Evolutionary conservation across 2,888 invertebrate species (phyloP).

Genomic region (Aromia moschata): DNA sequence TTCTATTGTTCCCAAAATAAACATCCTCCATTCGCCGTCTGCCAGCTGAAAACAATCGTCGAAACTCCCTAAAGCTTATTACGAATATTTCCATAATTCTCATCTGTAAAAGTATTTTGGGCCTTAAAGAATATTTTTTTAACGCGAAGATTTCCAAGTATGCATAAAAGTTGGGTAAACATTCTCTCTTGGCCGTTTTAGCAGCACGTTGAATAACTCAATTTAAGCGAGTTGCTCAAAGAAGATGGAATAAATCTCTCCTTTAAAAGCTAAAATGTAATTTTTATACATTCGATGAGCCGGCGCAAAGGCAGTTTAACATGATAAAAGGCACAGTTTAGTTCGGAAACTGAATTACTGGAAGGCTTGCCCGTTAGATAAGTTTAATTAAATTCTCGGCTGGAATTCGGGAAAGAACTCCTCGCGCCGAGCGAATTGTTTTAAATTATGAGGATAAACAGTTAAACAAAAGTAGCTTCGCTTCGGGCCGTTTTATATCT

Average conservation of each 20-base stretch:
- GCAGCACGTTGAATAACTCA: constrained; percentile 5
- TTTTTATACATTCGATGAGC: constrained; percentile 11
- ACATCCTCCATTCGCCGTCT: too few relatives aligned
- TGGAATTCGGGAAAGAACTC: too few relatives aligned
- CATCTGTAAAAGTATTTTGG: constrained; percentile 4
- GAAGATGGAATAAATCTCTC: constrained; percentile 12
- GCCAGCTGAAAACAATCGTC: too few relatives aligned
- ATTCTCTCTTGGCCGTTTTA: constrained; percentile 8
- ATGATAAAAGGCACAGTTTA: constrained; percentile 8
- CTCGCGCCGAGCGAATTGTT: too few relatives aligned
- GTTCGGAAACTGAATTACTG: constrained; percentile 7
- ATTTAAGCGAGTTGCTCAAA: constrained; percentile 8
- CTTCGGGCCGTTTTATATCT: too few relatives aligned
- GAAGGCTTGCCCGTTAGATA: too few relatives aligned
- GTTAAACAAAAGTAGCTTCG: too few relatives aligned
- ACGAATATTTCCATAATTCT: background rate
- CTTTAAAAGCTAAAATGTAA: constrained; percentile 9
- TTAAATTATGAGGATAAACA: too few relatives aligned
- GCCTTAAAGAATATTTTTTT: constrained; percentile 4
- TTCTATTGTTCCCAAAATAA: too few relatives aligned
- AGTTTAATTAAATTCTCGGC: too few relatives aligned
- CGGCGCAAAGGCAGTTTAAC: constrained; percentile 6
- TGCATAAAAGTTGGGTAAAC: constrained; percentile 12
- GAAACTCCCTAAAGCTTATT: too few relatives aligned
- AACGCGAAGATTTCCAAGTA: background rate